phyloP scores from a whole-genome alignment of 2,888 invertebrate species.

The Octodonta nipae region DNA sequence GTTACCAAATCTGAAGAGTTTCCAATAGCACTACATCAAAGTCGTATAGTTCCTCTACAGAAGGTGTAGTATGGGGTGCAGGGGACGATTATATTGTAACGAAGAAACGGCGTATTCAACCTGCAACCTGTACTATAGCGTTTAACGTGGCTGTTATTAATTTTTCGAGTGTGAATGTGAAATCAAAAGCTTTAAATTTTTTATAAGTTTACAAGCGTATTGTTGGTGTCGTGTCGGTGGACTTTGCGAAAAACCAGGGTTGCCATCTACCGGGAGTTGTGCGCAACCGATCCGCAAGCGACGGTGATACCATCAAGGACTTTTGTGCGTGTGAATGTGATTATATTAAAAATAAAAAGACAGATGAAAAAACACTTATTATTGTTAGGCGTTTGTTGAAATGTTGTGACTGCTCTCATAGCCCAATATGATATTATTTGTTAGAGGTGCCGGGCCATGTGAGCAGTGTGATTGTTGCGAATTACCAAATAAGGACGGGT shows the following conservation, averaged over 20 bases:
- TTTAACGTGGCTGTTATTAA: constrained; percentile 14
- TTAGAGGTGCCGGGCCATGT: constrained; percentile 17
- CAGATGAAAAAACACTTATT: no score
- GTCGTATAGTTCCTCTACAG: constrained; percentile 29
- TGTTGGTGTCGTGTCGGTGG: constrained; percentile 5
- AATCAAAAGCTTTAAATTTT: constrained; percentile 19
- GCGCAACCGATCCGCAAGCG: no score
- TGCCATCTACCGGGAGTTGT: no score
- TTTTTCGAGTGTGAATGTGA: constrained; percentile 26
- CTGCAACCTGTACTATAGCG: constrained; percentile 10
- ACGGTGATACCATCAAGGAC: no score
- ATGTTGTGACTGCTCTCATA: constrained; percentile 22
- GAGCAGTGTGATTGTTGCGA: neutral
- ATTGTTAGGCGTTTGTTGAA: constrained; percentile 39
- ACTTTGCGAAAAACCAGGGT: neutral
- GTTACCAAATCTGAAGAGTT: constrained; percentile 15
- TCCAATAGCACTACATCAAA: constrained; percentile 16
- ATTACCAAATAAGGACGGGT: constrained; percentile 13
- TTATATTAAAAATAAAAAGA: no score
- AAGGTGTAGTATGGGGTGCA: constrained; percentile 16
- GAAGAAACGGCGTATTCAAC: neutral
- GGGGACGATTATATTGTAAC: constrained; percentile 6
- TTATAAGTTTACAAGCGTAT: constrained; percentile 10
- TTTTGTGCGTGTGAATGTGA: no score
- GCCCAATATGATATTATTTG: constrained; percentile 21